Conservation (phyloP, 2,797 vertebrate species). For the Hozukius guyotensis region DNA sequence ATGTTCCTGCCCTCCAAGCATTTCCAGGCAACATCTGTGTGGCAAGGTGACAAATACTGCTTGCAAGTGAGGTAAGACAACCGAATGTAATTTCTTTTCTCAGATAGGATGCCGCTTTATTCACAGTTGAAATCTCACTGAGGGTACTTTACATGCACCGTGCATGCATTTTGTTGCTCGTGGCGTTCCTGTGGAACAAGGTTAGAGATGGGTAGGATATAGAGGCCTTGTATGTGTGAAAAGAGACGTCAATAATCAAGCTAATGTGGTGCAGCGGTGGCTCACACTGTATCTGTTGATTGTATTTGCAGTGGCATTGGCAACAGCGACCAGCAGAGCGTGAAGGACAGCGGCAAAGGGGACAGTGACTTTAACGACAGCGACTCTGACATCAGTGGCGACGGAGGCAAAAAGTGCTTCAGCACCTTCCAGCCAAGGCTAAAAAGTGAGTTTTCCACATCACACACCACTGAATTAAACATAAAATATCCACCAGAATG, state of each 20-base stretch:
- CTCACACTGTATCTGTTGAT: slow-evolving; percentile 71
- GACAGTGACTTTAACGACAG: slow-evolving; percentile 88
- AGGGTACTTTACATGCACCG: slow-evolving; percentile 45
- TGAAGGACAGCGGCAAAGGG: slow-evolving; percentile 88
- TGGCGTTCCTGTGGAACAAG: slow-evolving; percentile 49
- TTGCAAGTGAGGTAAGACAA: slow-evolving; percentile 83
- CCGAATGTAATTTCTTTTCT: slow-evolving; percentile 30
- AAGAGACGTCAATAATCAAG: slow-evolving; percentile 77
- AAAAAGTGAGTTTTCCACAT: slow-evolving; percentile 66
- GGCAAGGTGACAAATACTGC: slow-evolving; percentile 81
- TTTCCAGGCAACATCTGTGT: slow-evolving; percentile 74
- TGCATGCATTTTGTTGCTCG: slow-evolving; percentile 31
- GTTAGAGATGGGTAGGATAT: slow-evolving; percentile 47
- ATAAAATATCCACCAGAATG: background rate
- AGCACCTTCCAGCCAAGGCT: slow-evolving; percentile 75
- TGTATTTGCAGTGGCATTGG: slow-evolving; percentile 78
- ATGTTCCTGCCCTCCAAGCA: slow-evolving; percentile 81
- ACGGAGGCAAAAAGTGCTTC: slow-evolving; percentile 75
- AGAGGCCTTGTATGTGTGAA: slow-evolving; percentile 11
- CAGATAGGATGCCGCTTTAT: slow-evolving; percentile 26
- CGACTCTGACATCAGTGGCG: slow-evolving; percentile 80
- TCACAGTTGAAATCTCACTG: slow-evolving; percentile 33
- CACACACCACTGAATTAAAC: background rate
- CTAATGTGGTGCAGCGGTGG: slow-evolving; percentile 60
- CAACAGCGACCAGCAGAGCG: slow-evolving; percentile 82